A percentile compares a stretch with the other conserved stretches of the same genome.
These are phyloP conservation scores for Ataeniobius toweri DNA, from an alignment of 2,797 vertebrate genomes.

Conservation along the genomic window DNA sequence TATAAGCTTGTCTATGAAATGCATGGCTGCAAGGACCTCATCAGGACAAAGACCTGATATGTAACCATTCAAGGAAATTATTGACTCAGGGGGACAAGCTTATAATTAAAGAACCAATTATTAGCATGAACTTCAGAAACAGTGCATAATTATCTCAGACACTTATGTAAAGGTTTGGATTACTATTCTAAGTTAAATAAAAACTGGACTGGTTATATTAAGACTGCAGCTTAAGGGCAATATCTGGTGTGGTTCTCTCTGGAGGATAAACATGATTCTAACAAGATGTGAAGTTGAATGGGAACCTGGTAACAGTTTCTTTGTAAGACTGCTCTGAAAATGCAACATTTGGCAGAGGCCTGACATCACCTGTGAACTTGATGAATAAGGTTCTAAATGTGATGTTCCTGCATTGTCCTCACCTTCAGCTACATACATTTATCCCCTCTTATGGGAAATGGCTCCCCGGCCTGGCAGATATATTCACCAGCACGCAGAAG, in stretches of 20 bases:
- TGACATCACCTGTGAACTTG: conserved; percentile 74
- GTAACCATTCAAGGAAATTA: neutral
- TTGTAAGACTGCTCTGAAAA: conserved; percentile 52
- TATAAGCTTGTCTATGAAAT: neutral
- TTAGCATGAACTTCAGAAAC: neutral
- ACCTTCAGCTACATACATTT: conserved; percentile 79
- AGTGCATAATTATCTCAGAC: neutral
- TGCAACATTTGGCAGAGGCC: conserved; percentile 66
- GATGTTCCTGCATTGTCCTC: conserved; percentile 78
- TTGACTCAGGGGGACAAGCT: conserved; percentile 4
- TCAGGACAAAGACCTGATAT: conserved; percentile 1
- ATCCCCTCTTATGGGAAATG: conserved; percentile 78
- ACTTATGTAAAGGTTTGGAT: neutral
- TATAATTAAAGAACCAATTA: neutral
- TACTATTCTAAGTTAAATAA: neutral
- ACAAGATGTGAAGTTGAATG: conserved; percentile 17
- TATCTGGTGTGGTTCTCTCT: neutral
- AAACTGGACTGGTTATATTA: neutral
- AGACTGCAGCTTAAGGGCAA: neutral
- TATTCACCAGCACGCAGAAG: conserved; percentile 57
- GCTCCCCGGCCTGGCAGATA: conserved; percentile 59
- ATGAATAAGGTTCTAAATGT: conserved; percentile 80
- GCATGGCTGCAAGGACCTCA: neutral
- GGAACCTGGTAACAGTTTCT: conserved; percentile 45
- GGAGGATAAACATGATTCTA: neutral